Conservation (phyloP, 2,888 invertebrate species). For the Acrobeloides nanus region DNA sequence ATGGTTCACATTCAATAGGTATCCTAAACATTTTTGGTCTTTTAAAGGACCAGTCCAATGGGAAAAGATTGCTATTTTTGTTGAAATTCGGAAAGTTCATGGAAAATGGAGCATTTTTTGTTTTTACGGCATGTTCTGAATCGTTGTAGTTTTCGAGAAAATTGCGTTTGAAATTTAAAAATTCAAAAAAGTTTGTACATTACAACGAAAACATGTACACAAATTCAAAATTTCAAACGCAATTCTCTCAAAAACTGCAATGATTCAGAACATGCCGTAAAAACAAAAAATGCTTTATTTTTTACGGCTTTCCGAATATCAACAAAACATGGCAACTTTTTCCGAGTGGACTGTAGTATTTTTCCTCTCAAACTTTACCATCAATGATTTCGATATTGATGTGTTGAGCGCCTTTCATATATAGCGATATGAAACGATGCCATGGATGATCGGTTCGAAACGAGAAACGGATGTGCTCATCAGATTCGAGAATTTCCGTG, state of each 20-base stretch:
- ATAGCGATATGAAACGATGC: constrained; percentile 15
- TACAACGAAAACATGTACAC: too few species aligned
- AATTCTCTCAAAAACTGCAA: not conserved
- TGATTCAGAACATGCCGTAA: not conserved
- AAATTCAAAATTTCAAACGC: too few species aligned
- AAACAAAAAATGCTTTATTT: not conserved
- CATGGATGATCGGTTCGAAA: constrained; percentile 27
- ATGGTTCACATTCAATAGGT: constrained; percentile 25
- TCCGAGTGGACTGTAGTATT: not conserved
- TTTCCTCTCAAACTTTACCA: constrained; percentile 13
- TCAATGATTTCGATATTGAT: constrained; percentile 23
- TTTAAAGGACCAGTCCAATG: too few species aligned
- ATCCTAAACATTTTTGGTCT: constrained; percentile 22
- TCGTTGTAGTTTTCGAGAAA: too few species aligned
- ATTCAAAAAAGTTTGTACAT: too few species aligned
- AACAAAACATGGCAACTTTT: not conserved
- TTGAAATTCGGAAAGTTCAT: too few species aligned
- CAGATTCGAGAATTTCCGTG: not conserved
- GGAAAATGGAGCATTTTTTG: constrained; percentile 2
- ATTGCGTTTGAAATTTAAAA: too few species aligned
- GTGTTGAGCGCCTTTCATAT: constrained; percentile 1
- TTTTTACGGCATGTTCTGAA: too few species aligned
- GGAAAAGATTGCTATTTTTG: too few species aligned
- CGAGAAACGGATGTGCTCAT: constrained; percentile 10
- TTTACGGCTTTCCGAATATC: not conserved